Base-by-base conservation (phyloP, 1,140 invertebrate species). In the Drosophila chauvacae region DNA sequence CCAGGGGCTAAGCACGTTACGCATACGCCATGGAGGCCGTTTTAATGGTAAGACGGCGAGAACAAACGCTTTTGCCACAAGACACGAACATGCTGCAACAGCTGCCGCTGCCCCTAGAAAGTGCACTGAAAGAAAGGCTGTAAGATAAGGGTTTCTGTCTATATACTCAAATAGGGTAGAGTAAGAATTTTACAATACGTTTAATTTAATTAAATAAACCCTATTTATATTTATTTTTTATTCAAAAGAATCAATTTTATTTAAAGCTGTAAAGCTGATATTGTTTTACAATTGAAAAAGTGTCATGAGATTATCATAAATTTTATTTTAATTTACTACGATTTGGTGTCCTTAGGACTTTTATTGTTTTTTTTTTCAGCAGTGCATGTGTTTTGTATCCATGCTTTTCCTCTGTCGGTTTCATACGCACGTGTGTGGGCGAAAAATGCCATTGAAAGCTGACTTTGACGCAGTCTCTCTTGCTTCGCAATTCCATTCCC, bases 21-120 rank as follows among this genome's bases (percentile, higher is more conserved):
- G 60, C 80, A 79, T 83, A 82, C 64, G 70, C 64, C 75, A 14
- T 50, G 77, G 55, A 30, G 58, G 64, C 56, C 47, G 35, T 14
- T 20, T 28, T 56, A 16, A 20, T 51, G 37, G 42, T 61, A 76
- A 70, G 57, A 65, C 78, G 71, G 53, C 44, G n/a, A 63, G 42
- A 61, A 64, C 39, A 73, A 78, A 61, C 61, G 60, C 45, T 64
- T 76, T 70, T 65, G 58, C 63, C 55, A 26, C 61, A 39, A 81
- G 44, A 69, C 45, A 35, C 55, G n/a, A 39, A 33, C 69, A 44
- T 37, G 53, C 39, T 71, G 69, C 69, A 72, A 72, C 66, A 50
- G 66, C 66, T 71, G 44, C 44, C 44, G 11, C 26, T 20, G 44
- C 44, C 44, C 11, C 26, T 20, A 39, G 61, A 39, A 11, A 30